Conservation (phyloP, 2,888 invertebrate genomes). For the Dorcus hopei region DNA sequence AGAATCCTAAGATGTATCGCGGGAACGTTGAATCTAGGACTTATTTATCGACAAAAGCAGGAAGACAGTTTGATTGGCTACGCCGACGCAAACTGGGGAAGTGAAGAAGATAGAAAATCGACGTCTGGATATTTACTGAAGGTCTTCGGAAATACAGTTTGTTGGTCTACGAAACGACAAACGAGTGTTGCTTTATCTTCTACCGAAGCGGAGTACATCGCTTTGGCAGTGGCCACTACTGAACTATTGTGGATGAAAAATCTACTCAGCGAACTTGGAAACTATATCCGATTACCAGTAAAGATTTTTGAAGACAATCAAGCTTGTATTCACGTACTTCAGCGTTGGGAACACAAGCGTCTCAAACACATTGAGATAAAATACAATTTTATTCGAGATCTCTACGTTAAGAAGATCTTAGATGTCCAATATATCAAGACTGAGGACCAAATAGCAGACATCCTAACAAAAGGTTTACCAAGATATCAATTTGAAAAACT, state of each 20-base stretch:
- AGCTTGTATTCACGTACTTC: constrained; percentile 24
- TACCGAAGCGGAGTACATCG: constrained; percentile 35
- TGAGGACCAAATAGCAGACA: not conserved
- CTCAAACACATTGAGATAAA: constrained; percentile 6
- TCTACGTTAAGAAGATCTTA: not conserved
- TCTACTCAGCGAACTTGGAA: not conserved
- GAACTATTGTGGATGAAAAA: constrained; percentile 29
- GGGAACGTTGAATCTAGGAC: constrained; percentile 12
- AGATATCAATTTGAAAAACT: no score
- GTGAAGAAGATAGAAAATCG: constrained; percentile 28
- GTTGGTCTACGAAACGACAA: constrained; percentile 34
- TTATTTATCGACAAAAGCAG: not conserved
- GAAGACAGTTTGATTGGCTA: constrained; percentile 17
- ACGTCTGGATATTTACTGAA: constrained; percentile 31
- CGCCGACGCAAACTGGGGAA: constrained; percentile 33
- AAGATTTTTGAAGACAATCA: constrained; percentile 29
- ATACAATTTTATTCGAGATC: not conserved
- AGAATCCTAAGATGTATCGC: constrained; percentile 25
- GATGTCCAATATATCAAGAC: not conserved
- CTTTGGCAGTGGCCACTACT: constrained; percentile 25
- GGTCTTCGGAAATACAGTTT: constrained; percentile 27
- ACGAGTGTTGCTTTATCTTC: constrained; percentile 31
- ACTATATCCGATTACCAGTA: not conserved
- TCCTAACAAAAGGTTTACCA: no score
- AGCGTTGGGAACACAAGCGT: constrained; percentile 20